These are phyloP conservation scores for Drosophila repletoides DNA, from an alignment of 1,140 invertebrate species.

Conservation along the genomic window DNA sequence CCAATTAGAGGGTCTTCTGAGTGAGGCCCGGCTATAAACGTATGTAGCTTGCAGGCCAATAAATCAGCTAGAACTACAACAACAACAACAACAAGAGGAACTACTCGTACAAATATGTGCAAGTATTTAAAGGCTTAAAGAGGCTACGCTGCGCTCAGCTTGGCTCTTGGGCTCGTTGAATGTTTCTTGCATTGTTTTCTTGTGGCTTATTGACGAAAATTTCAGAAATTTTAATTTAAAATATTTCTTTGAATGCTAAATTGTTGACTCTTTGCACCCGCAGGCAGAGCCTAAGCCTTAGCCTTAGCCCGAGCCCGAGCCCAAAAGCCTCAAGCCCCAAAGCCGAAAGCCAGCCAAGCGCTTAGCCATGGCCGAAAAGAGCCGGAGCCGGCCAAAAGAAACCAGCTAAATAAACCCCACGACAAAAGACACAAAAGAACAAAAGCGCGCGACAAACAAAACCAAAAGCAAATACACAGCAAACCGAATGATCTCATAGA, in stretches of 20 bases:
- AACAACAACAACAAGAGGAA: too few relatives aligned
- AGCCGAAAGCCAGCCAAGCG: constrained; percentile 15
- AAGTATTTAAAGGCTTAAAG: constrained; percentile 60
- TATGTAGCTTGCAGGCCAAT: constrained; percentile 25
- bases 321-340: background rate
- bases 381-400: constrained; percentile 37
- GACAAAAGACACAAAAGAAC: constrained; percentile 73
- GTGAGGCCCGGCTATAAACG: constrained; percentile 9
- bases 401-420: constrained; percentile 76
- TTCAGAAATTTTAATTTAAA: constrained; percentile 83
- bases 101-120: constrained; percentile 65
- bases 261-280: constrained; percentile 78
- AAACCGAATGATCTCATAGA: constrained; percentile 5
- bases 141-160: constrained; percentile 11
- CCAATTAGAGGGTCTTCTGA: constrained; percentile 23
- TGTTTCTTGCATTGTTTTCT: constrained; percentile 59
- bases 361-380: constrained; percentile 21
- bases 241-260: constrained; percentile 82
- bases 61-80: constrained; percentile 53
- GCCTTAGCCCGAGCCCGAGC: background rate
- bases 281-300: constrained; percentile 13
- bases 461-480: constrained; percentile 64
- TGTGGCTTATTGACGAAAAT: constrained; percentile 78
- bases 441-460: constrained; percentile 79
- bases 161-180: constrained; percentile 7